Evolutionary conservation across 2,888 invertebrate species (phyloP).

Genomic region (Esperia sulphurella): DNA sequence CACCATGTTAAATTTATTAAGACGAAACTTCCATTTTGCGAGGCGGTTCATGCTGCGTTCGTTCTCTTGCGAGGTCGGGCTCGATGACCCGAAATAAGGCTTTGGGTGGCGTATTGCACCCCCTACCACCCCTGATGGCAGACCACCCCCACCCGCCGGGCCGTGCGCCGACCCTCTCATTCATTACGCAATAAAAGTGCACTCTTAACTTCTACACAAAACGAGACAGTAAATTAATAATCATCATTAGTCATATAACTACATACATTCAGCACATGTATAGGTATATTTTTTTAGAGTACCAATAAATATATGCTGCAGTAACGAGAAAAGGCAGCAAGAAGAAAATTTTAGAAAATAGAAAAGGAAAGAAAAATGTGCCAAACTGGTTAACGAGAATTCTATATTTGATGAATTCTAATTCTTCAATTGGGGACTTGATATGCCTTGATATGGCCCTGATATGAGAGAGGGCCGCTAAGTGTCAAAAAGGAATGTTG

Average conservation of each 20-base stretch:
- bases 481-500: no score
- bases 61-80: conserved; percentile 62
- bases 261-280: background rate
- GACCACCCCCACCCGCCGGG: conserved; percentile 31
- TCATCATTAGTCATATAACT: background rate
- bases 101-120: conserved; percentile 58
- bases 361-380: no score
- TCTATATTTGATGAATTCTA: no score
- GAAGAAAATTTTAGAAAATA: no score
- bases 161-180: conserved; percentile 72
- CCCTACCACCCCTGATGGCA: conserved; percentile 36
- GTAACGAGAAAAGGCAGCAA: no score
- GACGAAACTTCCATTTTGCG: conserved; percentile 68
- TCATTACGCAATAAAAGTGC: conserved; percentile 78
- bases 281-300: no score
- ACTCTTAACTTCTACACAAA: conserved; percentile 20
- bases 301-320: no score
- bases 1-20: conserved; percentile 47
- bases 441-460: no score
- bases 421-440: no score
- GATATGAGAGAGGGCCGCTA: no score
- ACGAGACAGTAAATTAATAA: background rate
- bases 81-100: conserved; percentile 79
- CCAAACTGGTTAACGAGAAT: no score
- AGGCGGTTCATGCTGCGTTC: conserved; percentile 59